phyloP scores from a whole-genome alignment of 1,140 invertebrate genomes.

The Aphaenogaster rudis region DNA sequence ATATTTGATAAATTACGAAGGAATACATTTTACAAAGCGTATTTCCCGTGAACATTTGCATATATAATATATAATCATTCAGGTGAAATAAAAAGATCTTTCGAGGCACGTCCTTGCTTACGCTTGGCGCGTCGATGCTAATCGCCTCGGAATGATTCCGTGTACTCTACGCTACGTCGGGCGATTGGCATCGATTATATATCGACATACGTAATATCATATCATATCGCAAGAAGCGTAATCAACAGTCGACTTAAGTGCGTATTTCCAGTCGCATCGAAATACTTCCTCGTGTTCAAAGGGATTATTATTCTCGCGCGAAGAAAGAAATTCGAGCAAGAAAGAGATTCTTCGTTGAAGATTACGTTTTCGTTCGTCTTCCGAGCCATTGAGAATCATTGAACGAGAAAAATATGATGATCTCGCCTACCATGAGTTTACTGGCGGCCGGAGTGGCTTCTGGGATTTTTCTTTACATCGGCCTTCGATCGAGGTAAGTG shows the following conservation, averaged over 20 bases:
- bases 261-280: constrained; percentile 16
- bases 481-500: constrained; percentile 56
- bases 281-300: not conserved
- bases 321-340: not conserved
- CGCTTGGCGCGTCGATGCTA: not conserved
- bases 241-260: constrained; percentile 30
- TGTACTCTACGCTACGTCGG: not conserved
- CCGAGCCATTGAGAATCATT: not conserved
- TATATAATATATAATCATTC: not conserved
- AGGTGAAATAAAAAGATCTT: constrained; percentile 3
- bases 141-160: not conserved
- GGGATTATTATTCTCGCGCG: not conserved
- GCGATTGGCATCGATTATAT: constrained; percentile 27
- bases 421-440: constrained; percentile 78
- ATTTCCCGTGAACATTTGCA: not conserved
- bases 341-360: not conserved
- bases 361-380: not conserved
- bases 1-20: not conserved
- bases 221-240: constrained; percentile 19
- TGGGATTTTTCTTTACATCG: constrained; percentile 79
- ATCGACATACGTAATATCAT: constrained; percentile 23
- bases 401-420: constrained; percentile 74
- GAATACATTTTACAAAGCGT: not conserved
- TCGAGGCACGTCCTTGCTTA: not conserved
- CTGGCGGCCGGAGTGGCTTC: constrained; percentile 79